These are phyloP conservation scores for Lophius americanus DNA, from an alignment of 2,797 vertebrate species.

Conservation along the genomic window DNA sequence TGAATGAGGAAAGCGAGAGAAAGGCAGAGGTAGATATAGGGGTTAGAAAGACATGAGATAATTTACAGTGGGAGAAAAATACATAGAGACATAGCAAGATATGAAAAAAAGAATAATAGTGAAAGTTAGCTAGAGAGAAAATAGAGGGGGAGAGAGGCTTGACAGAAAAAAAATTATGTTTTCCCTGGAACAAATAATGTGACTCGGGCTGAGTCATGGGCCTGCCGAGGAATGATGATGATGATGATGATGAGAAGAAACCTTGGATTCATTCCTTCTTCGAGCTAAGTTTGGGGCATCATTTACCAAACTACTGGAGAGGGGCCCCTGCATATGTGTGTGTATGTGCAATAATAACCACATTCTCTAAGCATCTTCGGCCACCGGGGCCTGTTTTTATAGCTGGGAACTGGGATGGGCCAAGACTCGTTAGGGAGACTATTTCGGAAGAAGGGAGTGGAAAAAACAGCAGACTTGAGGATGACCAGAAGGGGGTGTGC, in stretches of 20 bases:
- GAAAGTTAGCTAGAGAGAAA: slow-evolving; percentile 55
- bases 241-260: slow-evolving; percentile 84
- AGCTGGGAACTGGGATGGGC: slow-evolving; percentile 84
- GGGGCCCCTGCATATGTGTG: slow-evolving; percentile 68
- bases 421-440: slow-evolving; percentile 77
- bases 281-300: slow-evolving; percentile 84
- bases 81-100: slow-evolving; percentile 59
- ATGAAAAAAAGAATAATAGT: slow-evolving; percentile 66
- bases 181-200: slow-evolving; percentile 88
- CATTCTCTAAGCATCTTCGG: slow-evolving; percentile 86
- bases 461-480: slow-evolving; percentile 44
- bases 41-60: slow-evolving; percentile 31
- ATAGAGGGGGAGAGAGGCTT: slow-evolving; percentile 49
- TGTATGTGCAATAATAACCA: slow-evolving; percentile 83
- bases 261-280: slow-evolving; percentile 78
- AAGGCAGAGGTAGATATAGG: slow-evolving; percentile 20
- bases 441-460: slow-evolving; percentile 75
- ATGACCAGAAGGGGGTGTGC: slow-evolving; percentile 66
- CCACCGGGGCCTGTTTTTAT: slow-evolving; percentile 84
- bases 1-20: slow-evolving; percentile 34
- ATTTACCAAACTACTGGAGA: slow-evolving; percentile 84
- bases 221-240: slow-evolving; percentile 81
- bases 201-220: slow-evolving; percentile 83
- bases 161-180: slow-evolving; percentile 75
- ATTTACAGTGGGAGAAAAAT: slow-evolving; percentile 55